Evolutionary conservation across 2,797 vertebrate genomes (phyloP).

Genomic region (Emys orbicularis): DNA sequence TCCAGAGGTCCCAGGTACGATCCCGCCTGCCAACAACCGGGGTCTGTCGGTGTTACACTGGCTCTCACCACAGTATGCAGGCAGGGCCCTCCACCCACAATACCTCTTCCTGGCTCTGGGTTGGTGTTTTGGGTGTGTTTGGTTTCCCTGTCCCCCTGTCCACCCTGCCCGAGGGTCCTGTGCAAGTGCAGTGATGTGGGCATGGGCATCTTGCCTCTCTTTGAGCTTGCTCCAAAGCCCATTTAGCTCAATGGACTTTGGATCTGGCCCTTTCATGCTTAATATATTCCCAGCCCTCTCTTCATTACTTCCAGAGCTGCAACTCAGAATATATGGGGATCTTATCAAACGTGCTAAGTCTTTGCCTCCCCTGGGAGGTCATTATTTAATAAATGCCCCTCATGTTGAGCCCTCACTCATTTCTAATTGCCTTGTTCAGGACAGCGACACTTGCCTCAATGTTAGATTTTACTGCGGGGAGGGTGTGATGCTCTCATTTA

Average conservation of each 20-base stretch:
- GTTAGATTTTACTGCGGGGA: neutral
- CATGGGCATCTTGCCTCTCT: neutral
- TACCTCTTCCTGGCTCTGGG: neutral
- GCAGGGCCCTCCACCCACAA: neutral
- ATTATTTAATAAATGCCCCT: conserved; percentile 28
- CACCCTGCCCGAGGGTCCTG: neutral
- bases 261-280: neutral
- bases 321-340: conserved; percentile 17
- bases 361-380: neutral
- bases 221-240: neutral
- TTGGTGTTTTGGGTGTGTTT: neutral
- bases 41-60: neutral
- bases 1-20: no score
- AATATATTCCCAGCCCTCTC: neutral
- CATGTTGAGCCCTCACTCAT: neutral
- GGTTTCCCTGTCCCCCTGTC: neutral
- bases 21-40: no score
- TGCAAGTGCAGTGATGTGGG: neutral
- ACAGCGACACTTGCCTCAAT: neutral
- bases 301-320: neutral
- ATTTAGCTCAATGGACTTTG: neutral
- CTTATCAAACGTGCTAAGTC: conserved; percentile 4
- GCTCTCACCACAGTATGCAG: neutral
- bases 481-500: neutral
- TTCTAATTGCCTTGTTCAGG: neutral